phyloP scores from a whole-genome alignment of 1,140 invertebrate genomes.

The Coboldia fuscipes region DNA sequence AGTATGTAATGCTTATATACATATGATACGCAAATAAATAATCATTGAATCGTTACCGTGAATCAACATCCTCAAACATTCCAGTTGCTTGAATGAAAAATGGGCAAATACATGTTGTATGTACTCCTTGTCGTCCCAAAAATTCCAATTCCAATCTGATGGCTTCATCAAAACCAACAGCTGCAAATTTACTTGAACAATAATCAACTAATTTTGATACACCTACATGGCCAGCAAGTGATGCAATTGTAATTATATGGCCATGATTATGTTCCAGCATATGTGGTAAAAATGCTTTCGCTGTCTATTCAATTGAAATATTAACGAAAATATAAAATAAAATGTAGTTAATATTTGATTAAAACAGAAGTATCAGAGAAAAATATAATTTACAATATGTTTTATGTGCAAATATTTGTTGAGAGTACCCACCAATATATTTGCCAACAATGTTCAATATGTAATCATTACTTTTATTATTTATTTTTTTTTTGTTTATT shows the following conservation, averaged over 20 bases:
- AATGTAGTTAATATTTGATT: background rate
- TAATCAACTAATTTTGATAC: slow-evolving; percentile 80
- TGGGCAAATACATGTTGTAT: slow-evolving; percentile 79
- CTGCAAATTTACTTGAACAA: slow-evolving; percentile 85
- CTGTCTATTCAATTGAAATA: slow-evolving; percentile 8
- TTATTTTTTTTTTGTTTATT: no score
- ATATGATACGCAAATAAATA: background rate
- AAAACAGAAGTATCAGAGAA: background rate
- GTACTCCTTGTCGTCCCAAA: slow-evolving; percentile 46
- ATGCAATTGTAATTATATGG: slow-evolving; percentile 91
- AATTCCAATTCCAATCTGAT: slow-evolving; percentile 51
- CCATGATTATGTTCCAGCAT: slow-evolving; percentile 21
- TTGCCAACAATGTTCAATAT: no score
- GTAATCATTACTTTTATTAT: no score
- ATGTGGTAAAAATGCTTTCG: slow-evolving; percentile 21
- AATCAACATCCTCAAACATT: slow-evolving; percentile 79
- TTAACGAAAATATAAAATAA: background rate
- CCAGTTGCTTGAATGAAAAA: slow-evolving; percentile 83
- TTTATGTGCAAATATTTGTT: no score
- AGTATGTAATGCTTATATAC: background rate
- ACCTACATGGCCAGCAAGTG: slow-evolving; percentile 69
- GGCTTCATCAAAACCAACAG: slow-evolving; percentile 76
- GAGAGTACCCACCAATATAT: no score
- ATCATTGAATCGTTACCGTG: slow-evolving; percentile 36
- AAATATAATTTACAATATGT: no score